A percentile compares a stretch with the other conserved stretches of the same genome.
phyloP scores from a whole-genome alignment of 2,113 vertebrate genomes.

The Neomonachus schauinslandi region DNA sequence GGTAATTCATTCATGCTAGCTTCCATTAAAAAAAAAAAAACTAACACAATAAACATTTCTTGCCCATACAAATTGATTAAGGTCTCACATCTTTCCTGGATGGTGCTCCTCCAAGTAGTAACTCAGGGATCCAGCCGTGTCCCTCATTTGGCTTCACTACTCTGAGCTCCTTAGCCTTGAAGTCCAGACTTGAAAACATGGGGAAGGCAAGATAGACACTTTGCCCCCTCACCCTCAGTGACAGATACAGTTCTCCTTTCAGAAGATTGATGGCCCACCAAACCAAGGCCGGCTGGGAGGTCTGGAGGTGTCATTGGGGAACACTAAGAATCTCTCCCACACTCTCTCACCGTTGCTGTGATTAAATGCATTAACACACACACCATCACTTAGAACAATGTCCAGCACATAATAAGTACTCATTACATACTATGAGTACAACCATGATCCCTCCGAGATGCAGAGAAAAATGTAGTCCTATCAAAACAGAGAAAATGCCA shows the following conservation, averaged over 20 bases:
- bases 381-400: neutral
- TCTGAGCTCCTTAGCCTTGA: neutral
- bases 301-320: neutral
- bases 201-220: neutral
- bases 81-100: neutral
- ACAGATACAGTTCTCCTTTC: neutral
- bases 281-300: neutral
- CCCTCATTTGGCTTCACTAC: neutral
- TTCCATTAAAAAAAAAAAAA: neutral
- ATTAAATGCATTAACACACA: neutral
- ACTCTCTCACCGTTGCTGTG: neutral
- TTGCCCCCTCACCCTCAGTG: neutral
- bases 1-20: neutral
- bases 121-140: neutral
- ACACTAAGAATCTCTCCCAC: neutral
- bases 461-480: neutral
- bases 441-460: neutral
- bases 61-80: neutral
- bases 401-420: neutral
- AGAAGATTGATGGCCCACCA: neutral
- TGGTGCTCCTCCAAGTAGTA: neutral
- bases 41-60: neutral
- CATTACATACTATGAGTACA: neutral
- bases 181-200: neutral
- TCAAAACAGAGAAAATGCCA: neutral